These are phyloP conservation scores for Caranx ignobilis DNA, from an alignment of 2,113 vertebrate species.

Conservation along the genomic window DNA sequence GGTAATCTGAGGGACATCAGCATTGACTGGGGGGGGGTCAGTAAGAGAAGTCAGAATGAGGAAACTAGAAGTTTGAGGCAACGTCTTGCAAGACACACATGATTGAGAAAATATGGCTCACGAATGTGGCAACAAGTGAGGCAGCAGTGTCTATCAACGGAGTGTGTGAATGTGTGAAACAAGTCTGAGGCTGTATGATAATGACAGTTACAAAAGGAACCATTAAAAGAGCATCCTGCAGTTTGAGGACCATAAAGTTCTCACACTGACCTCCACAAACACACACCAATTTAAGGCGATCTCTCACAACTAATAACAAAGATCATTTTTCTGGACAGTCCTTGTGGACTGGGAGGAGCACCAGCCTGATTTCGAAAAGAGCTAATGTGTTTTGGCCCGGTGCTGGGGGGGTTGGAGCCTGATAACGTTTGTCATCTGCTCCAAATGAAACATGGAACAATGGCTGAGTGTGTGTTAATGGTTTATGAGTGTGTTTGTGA, in stretches of 20 bases:
- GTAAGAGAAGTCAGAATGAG: not conserved
- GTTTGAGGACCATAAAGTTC: not conserved
- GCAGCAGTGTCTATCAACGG: not conserved
- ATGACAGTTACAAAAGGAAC: not conserved
- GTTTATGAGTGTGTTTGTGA: conserved; percentile 39
- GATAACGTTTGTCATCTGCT: conserved; percentile 37
- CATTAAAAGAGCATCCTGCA: not conserved
- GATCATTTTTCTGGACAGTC: conserved; percentile 25
- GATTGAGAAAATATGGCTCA: not conserved
- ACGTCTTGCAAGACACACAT: not conserved
- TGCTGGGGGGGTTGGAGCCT: conserved; percentile 28
- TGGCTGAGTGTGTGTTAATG: conserved; percentile 54
- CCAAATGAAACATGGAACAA: conserved; percentile 72
- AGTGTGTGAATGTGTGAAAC: not conserved
- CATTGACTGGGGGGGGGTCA: too few species aligned
- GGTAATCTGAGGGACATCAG: too few species aligned
- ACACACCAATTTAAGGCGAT: conserved; percentile 21
- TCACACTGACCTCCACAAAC: conserved; percentile 26
- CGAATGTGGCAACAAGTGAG: not conserved
- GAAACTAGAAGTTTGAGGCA: not conserved
- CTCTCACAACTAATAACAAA: conserved; percentile 31
- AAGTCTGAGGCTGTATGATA: not conserved
- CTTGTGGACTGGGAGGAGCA: conserved; percentile 22
- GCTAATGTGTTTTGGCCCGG: conserved; percentile 56
- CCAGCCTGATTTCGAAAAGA: conserved; percentile 24